phyloP scores from a whole-genome alignment of 2,113 vertebrate species.

The Ginglymostoma cirratum region DNA sequence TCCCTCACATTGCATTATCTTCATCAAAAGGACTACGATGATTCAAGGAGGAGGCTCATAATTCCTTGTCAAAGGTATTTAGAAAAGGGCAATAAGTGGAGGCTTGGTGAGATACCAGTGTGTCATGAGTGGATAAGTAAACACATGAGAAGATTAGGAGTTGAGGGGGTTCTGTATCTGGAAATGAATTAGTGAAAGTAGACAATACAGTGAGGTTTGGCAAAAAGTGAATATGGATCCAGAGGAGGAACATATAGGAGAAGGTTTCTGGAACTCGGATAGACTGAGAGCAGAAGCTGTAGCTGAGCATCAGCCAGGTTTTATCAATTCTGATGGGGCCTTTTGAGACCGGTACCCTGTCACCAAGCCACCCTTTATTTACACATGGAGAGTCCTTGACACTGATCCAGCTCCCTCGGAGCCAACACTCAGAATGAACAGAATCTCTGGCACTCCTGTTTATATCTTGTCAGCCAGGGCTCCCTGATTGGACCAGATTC shows the following conservation, averaged over 20 bases:
- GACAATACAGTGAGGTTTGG: not conserved
- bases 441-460: no score
- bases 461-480: no score
- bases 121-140: not conserved
- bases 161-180: not conserved
- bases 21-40: not conserved
- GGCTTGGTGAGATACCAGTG: not conserved
- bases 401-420: no score
- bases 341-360: no score
- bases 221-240: not conserved
- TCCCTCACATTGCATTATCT: not conserved
- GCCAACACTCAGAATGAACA: no score
- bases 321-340: not conserved
- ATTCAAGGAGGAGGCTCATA: not conserved
- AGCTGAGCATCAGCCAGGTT: not conserved
- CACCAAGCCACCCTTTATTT: no score
- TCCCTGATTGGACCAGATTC: no score
- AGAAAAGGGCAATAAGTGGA: not conserved
- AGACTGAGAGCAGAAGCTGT: not conserved
- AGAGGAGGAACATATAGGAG: not conserved
- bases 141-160: not conserved
- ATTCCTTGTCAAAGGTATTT: not conserved
- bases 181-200: not conserved
- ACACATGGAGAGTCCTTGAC: no score
- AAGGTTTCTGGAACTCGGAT: not conserved